Evolutionary conservation across 2,888 invertebrate species (phyloP).

Genomic region (Holacanthella duospinosa): DNA sequence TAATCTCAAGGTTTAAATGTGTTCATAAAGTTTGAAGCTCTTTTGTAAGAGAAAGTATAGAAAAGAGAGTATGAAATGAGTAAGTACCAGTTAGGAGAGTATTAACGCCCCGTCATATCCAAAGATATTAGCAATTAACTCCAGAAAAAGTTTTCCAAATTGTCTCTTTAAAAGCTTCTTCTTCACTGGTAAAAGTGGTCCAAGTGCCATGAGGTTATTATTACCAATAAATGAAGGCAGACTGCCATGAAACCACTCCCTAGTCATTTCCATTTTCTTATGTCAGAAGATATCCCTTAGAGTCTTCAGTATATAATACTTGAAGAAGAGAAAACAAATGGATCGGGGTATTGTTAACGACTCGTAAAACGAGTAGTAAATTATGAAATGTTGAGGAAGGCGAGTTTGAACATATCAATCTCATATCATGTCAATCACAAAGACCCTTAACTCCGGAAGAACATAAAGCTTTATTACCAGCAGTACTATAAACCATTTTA

Average conservation of each 20-base stretch:
- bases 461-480: background rate
- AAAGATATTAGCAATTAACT: slow-evolving; percentile 30
- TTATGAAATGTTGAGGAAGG: too few species aligned
- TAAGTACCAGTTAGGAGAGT: slow-evolving; percentile 9
- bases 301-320: background rate
- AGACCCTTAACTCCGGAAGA: background rate
- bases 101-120: slow-evolving; percentile 30
- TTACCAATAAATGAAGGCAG: background rate
- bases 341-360: background rate
- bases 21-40: slow-evolving; percentile 1
- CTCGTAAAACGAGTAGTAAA: background rate
- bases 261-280: background rate
- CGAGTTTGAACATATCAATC: background rate
- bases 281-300: background rate
- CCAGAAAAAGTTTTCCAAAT: slow-evolving; percentile 15
- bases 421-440: background rate
- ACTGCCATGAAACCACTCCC: background rate
- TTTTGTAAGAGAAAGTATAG: slow-evolving; percentile 5
- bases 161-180: slow-evolving; percentile 10
- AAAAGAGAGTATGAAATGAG: background rate
- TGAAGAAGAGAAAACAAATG: background rate
- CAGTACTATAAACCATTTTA: background rate
- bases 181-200: background rate
- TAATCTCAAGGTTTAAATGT: background rate
- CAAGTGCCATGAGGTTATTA: background rate